Base-by-base conservation (phyloP, 2,113 vertebrate species). In the Danio rerio region DNA sequence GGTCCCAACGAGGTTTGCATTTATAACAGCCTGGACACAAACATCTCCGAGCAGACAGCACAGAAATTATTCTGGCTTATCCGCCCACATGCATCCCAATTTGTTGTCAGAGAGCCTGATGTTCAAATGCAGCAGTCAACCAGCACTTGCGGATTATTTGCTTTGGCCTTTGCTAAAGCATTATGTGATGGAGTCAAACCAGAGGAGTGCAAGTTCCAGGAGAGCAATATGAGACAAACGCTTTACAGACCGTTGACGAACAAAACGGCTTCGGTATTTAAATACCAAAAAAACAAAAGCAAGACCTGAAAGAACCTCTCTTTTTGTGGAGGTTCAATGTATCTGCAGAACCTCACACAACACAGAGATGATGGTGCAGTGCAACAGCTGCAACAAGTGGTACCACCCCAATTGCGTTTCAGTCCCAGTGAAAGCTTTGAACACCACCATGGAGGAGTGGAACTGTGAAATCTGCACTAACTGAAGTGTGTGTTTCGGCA, bases 361-460 rank as follows among this genome's bases (percentile, higher is more conserved):
- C 9, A 31, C 31, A 18, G 77, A 79, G 77, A 45, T 79, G 18
- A 79, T 81, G 68, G 55, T 73, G 5, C 80, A 72, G 10, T 59
- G 55, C 80, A 71, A 10, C 56, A 73, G 7, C 8, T 71, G 80
- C 47, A 73, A 59, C 3, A 21, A 12, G 0, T 81, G 68, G 43
- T 71, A 73, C 69, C 69, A 81, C 77, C 77, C 77, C 62, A 79
- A 79, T 40, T 78, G 76, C 62, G 74, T 77, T 0, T 45, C 18
- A 52, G 59, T 78, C 20, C 76, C 76, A 47, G 21, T 5, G 1
- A 79, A 42, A 40, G 76, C 45, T 7, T 18, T 65, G 20, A 18
- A 53, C 65, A 68, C 42, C 15, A 68, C 65, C 9, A 5, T 40
- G 16, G 65, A 68, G 45, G 43, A 68, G 40, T 68, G 65, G 65